These are phyloP conservation scores for Rhinoraja longicauda DNA, from an alignment of 2,797 vertebrate species.

Conservation along the genomic window DNA sequence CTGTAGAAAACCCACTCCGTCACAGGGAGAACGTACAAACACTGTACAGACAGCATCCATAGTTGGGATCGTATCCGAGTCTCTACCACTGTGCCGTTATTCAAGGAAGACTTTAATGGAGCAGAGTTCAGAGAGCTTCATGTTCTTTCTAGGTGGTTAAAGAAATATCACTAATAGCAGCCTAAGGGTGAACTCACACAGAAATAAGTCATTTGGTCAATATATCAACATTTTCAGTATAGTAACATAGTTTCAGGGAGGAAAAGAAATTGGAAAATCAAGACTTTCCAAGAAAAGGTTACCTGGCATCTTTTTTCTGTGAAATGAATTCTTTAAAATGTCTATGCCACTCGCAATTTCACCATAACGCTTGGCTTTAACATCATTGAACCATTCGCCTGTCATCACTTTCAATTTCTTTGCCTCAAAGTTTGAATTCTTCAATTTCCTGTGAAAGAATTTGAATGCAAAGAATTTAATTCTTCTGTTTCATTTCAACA, in stretches of 20 bases:
- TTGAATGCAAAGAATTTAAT: neutral
- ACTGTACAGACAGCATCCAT: too few species aligned
- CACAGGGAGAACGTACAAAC: too few species aligned
- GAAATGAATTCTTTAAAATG: constrained; percentile 16
- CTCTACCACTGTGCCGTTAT: too few species aligned
- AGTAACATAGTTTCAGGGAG: neutral
- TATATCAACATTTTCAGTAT: neutral
- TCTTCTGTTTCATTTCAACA: neutral
- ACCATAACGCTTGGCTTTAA: constrained; percentile 17
- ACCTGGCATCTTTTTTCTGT: constrained; percentile 25
- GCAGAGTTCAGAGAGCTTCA: neutral
- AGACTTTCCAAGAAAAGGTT: neutral
- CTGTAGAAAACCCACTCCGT: too few species aligned
- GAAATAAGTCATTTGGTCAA: neutral
- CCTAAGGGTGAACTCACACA: neutral
- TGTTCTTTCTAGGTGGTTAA: neutral
- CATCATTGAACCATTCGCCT: constrained; percentile 30
- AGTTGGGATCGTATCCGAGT: too few species aligned
- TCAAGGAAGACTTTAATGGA: neutral
- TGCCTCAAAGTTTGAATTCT: neutral
- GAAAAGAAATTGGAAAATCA: neutral
- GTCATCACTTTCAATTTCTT: constrained; percentile 14
- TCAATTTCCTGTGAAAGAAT: constrained; percentile 3
- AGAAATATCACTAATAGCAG: neutral
- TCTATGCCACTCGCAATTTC: neutral